Base-by-base conservation (phyloP, 2,797 vertebrate genomes). In the Sylvilagus floridanus region DNA sequence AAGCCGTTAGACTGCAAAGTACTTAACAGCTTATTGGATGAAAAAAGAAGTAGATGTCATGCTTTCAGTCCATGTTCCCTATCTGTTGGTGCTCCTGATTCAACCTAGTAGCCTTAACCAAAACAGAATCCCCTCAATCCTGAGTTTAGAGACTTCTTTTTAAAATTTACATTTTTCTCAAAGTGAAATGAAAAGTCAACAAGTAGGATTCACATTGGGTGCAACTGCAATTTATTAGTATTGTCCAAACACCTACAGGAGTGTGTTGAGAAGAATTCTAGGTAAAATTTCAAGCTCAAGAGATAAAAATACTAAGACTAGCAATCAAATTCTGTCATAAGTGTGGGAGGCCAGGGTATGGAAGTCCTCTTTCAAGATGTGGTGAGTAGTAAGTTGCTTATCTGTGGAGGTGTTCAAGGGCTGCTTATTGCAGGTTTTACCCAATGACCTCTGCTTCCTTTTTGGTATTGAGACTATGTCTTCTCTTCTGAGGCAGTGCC, bases 131-230 rank as follows among this genome's bases (percentile, higher is more conserved):
- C 7, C 30, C 14, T 35, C n/a, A 47, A 19, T 21, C 68, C 83
- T 81, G 19, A 77, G 68, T 84, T 35, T 76, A 81, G 81, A 83
- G 21, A 35, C 42, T 90, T 93, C 35, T 66, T 60, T 57, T 22
- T 65, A 68, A 94, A 77, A 72, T 73, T 76, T 83, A 6, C 60
- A 4, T 96, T 69, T 95, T 66, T 47, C 37, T 84, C n/a, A 90
- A 73, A 85, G 19, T 85, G 60, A 68, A 63, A 78, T 93, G 69
- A 65, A 24, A 82, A 60, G 5, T 6, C 72, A 84, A 28, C 14
- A 83, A 11, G 37, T 42, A 30, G 14, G 37, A 69, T 75, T 78
- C 32, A 69, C 62, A 32, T 50, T 68, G 50, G 26, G 8, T 83
- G 17, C 35, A 73, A 5, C 8, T 82, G 62, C 4, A 52, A 19